Evolutionary conservation across 2,113 vertebrate genomes (phyloP).

Genomic region (Lepisosteus oculatus): DNA sequence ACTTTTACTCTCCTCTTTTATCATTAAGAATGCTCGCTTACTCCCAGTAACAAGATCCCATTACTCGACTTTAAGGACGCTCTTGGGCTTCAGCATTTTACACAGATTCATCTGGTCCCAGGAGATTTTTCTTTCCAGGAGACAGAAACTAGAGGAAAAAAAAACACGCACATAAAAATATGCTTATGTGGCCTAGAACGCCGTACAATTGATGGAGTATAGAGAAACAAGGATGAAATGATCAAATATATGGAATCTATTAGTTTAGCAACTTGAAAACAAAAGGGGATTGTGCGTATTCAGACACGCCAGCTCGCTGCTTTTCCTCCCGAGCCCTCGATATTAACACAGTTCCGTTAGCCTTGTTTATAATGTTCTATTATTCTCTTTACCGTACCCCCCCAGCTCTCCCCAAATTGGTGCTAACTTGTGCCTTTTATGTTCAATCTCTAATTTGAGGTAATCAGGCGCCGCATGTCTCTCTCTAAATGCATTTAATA

Average conservation of each 20-base stretch:
- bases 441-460: slow-evolving; percentile 75
- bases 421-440: slow-evolving; percentile 71
- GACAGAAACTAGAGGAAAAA: slow-evolving; percentile 33
- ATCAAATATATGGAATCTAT: too few species aligned
- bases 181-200: too few species aligned
- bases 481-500: slow-evolving; percentile 82
- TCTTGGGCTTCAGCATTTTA: slow-evolving; percentile 49
- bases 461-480: slow-evolving; percentile 77
- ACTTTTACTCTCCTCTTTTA: too few species aligned
- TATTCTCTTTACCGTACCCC: slow-evolving; percentile 29
- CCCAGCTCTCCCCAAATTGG: slow-evolving; percentile 56
- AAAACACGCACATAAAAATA: background rate
- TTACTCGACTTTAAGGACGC: slow-evolving; percentile 28
- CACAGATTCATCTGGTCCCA: slow-evolving; percentile 43
- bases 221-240: too few species aligned
- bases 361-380: slow-evolving; percentile 1
- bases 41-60: background rate
- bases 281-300: too few species aligned
- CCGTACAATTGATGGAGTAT: too few species aligned
- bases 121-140: slow-evolving; percentile 41
- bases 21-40: background rate
- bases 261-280: too few species aligned
- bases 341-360: too few species aligned
- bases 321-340: background rate
- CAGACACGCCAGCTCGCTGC: background rate